phyloP scores from a whole-genome alignment of 1,140 invertebrate species.

The Drosophila seguyi region DNA sequence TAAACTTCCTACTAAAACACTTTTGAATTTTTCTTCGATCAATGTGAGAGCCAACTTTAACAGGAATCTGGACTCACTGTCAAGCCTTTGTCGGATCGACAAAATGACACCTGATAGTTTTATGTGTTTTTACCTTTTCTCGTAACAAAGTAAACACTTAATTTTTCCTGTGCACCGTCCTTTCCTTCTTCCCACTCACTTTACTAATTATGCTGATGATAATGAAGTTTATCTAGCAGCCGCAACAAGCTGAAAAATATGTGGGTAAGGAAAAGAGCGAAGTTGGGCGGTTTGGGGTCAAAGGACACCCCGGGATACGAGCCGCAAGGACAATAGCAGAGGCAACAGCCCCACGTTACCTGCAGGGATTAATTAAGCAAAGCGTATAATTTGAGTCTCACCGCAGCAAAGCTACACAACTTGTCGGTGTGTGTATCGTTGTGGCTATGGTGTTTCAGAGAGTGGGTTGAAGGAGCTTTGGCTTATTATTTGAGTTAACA shows the following conservation, averaged over 20 bases:
- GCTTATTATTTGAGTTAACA: slow-evolving; percentile 10
- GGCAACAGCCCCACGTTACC: slow-evolving; percentile 48
- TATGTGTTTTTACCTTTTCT: too few relatives aligned
- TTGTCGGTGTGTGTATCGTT: slow-evolving; percentile 12
- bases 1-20: background rate
- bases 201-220: slow-evolving; percentile 48
- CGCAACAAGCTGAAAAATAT: slow-evolving; percentile 42
- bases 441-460: slow-evolving; percentile 9
- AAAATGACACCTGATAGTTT: background rate
- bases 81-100: background rate
- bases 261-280: slow-evolving; percentile 22
- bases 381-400: slow-evolving; percentile 62
- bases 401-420: slow-evolving; percentile 42
- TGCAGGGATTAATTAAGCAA: slow-evolving; percentile 74
- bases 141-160: background rate
- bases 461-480: slow-evolving; percentile 3
- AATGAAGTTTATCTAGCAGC: slow-evolving; percentile 54
- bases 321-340: slow-evolving; percentile 27
- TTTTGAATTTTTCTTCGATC: accelerated
- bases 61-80: background rate
- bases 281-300: slow-evolving; percentile 24
- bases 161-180: background rate
- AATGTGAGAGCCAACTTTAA: background rate
- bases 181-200: slow-evolving; percentile 9
- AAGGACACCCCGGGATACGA: slow-evolving; percentile 38